Evolutionary conservation across 2,797 vertebrate species (phyloP), one percentile per base, ranked within the genome.

Genomic region (Phyllotis vaccarum): DNA sequence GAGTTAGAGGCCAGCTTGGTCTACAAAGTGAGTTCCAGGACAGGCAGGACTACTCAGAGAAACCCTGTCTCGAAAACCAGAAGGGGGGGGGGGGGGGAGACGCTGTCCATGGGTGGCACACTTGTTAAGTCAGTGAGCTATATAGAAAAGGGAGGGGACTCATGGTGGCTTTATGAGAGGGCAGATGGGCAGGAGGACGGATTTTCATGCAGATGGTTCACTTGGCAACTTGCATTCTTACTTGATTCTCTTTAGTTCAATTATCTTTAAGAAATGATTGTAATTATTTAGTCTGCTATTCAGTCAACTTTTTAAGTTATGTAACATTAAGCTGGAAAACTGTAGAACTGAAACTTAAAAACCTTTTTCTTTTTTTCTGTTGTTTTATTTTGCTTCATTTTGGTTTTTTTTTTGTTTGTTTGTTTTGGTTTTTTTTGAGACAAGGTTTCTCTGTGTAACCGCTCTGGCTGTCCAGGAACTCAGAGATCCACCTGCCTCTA

Each of bases 271-370:
- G 92, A 83, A 93, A 54, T 89, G 89, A 75, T 76, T 95, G 49
- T 40, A 86, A 91, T 87, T 90, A 93, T 78, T 79, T 85, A 92
- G 40, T 40, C 49, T 82, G 79, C 68, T 90, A 88, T 83, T 94
- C 46, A 83, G 34, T 46, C 22, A 94, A 78, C n/a, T 94, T 95
- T 95, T 97, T 91, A 86, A 37, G 80, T 95, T 54, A 90, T 64
- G 70, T 62, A 96, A 89, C 56, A 29, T 66, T 80, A 72, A 22
- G 43, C 4, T 52, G 43, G 88, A 92, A 82, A 96, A 93, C 31
- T 93, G 58, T 34, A 90, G 82, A 91, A 64, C 19, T 68, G 64
- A 92, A 97, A 93, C 79, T 94, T 96, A 72, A 37, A 72, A 40
- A 93, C 46, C 27, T 91, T 58, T 8, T 58, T 58, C 46, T 49